Percentiles rank a stretch among this genome's conserved stretches.
Conservation (phyloP, 2,888 invertebrate genomes). For the Scaptodrosophila latifasciaeformis region DNA sequence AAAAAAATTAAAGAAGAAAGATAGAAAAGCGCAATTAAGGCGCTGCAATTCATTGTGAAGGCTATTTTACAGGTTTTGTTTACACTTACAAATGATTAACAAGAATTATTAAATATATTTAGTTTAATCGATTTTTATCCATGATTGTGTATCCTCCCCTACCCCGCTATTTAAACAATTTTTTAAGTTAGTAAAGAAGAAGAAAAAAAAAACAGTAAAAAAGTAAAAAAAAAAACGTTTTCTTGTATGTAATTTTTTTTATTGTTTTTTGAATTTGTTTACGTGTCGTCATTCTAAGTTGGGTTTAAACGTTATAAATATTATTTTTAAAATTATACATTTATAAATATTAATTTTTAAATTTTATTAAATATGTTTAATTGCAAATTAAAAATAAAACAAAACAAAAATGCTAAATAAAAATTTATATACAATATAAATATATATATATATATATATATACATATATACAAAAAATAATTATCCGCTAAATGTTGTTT, state of each 20-base stretch:
- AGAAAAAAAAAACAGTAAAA: slow-evolving; percentile 10
- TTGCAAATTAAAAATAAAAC: slow-evolving; percentile 54
- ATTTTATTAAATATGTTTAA: slow-evolving; percentile 61
- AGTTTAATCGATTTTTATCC: slow-evolving; percentile 39
- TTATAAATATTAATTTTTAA: slow-evolving; percentile 42
- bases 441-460: slow-evolving; percentile 17
- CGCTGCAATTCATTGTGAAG: slow-evolving; percentile 57
- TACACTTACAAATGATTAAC: slow-evolving; percentile 31
- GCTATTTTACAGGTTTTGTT: slow-evolving; percentile 71
- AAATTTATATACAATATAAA: slow-evolving; percentile 54
- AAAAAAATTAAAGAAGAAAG: slow-evolving; percentile 26
- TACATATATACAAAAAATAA: slow-evolving; percentile 26
- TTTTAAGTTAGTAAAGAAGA: neutral
- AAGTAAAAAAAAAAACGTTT: slow-evolving; percentile 31
- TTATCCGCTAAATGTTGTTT: slow-evolving; percentile 10
- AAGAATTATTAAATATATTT: slow-evolving; percentile 30
- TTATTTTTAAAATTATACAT: slow-evolving; percentile 31
- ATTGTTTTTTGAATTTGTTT: slow-evolving; percentile 52
- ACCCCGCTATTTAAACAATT: neutral
- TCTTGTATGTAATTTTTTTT: slow-evolving; percentile 51
- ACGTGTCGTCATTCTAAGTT: slow-evolving; percentile 51
- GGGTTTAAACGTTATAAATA: slow-evolving; percentile 65
- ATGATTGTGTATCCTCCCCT: slow-evolving; percentile 14
- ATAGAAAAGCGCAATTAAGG: slow-evolving; percentile 33
- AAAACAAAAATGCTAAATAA: slow-evolving; percentile 55